Conservation (phyloP, 64 coral and sea anemone species). For the Dendronephthya gigantea region DNA sequence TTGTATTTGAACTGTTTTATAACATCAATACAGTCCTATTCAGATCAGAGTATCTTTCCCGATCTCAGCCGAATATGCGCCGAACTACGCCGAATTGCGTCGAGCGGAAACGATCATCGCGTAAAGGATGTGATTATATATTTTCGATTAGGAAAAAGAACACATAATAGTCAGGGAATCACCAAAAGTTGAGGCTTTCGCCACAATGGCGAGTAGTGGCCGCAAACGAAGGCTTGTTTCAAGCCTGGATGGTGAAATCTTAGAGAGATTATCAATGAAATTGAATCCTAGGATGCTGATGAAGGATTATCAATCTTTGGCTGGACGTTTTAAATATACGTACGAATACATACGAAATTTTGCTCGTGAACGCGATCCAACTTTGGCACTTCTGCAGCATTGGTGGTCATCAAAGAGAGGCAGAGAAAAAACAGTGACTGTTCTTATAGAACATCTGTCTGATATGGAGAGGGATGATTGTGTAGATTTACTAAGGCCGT, state of each 20-base stretch:
- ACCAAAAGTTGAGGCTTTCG: neutral
- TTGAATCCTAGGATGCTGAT: slow-evolving; percentile 63
- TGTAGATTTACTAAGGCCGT: slow-evolving; percentile 52
- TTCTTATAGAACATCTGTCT: slow-evolving; percentile 38
- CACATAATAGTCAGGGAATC: neutral
- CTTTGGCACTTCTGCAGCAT: slow-evolving; percentile 36
- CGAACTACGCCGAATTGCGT: neutral
- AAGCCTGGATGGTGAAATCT: slow-evolving; percentile 37
- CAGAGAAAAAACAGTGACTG: slow-evolving; percentile 53
- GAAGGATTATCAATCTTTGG: slow-evolving; percentile 75
- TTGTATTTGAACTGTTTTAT: too few species aligned
- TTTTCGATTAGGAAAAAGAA: neutral
- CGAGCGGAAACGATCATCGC: neutral
- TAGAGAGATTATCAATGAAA: slow-evolving; percentile 62
- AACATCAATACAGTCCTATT: neutral
- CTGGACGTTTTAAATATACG: slow-evolving; percentile 62
- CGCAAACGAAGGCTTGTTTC: neutral
- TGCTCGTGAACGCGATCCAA: slow-evolving; percentile 49
- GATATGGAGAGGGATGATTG: slow-evolving; percentile 78
- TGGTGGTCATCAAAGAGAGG: slow-evolving; percentile 48
- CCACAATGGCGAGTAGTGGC: neutral
- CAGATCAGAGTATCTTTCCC: neutral
- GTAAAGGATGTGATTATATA: neutral
- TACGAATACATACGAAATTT: slow-evolving; percentile 61
- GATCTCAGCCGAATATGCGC: neutral